Evolutionary conservation across 2,113 vertebrate genomes (phyloP).

Genomic region (Melanotaenia duboulayi): DNA sequence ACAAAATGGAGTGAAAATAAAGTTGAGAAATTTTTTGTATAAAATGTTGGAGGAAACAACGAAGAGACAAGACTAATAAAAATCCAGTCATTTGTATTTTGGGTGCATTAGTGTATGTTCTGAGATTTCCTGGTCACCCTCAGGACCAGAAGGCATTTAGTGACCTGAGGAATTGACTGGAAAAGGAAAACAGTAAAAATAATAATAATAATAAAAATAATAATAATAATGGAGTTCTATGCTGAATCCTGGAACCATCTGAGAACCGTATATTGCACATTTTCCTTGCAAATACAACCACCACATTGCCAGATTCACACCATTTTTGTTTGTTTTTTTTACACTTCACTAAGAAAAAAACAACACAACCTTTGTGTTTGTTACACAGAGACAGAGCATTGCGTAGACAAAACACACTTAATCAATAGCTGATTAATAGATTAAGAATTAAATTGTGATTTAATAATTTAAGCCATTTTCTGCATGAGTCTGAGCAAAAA

Average conservation of each 20-base stretch:
- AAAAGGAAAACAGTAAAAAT: constrained; percentile 23
- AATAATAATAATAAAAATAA: not conserved
- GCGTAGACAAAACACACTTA: constrained; percentile 9
- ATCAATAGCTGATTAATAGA: too few species aligned
- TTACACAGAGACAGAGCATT: constrained; percentile 38
- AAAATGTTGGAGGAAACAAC: not conserved
- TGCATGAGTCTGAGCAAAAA: constrained; percentile 41
- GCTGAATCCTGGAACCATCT: constrained; percentile 73
- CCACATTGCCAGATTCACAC: constrained; percentile 57
- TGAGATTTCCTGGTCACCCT: constrained; percentile 75
- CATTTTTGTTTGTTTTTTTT: constrained; percentile 3
- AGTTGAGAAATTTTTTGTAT: constrained; percentile 7
- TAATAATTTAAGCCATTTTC: constrained; percentile 55
- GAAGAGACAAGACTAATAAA: constrained; percentile 44
- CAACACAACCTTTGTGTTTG: constrained; percentile 16
- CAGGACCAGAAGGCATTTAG: constrained; percentile 78
- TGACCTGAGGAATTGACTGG: constrained; percentile 80
- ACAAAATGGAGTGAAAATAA: not conserved
- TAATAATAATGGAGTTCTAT: constrained; percentile 49
- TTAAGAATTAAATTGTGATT: constrained; percentile 22
- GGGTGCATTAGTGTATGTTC: constrained; percentile 77
- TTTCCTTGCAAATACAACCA: constrained; percentile 75
- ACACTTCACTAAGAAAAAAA: constrained; percentile 26
- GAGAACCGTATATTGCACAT: constrained; percentile 83
- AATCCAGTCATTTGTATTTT: constrained; percentile 63